Percentiles rank a stretch among this genome's conserved stretches.
Evolutionary conservation across 1,140 invertebrate species (phyloP).

Genomic region (Monochamus saltuarius): DNA sequence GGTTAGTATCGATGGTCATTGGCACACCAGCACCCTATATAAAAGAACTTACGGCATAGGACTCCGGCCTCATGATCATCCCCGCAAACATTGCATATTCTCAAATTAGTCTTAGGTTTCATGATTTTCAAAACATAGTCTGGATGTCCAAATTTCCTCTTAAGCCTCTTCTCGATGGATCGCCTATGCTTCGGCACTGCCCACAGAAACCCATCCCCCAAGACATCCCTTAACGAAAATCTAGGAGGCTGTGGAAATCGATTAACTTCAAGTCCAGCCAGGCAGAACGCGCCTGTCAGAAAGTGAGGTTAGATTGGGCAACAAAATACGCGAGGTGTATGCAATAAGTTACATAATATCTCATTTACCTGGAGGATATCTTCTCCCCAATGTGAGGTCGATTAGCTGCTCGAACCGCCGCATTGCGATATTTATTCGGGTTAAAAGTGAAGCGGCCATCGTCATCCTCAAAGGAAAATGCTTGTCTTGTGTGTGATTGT

Average conservation of each 20-base stretch:
- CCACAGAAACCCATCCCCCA: conserved; percentile 75
- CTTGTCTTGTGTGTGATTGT: conserved; percentile 5
- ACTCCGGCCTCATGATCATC: conserved; percentile 72
- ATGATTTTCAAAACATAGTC: conserved; percentile 68
- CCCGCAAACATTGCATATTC: conserved; percentile 77
- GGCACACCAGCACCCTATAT: neutral
- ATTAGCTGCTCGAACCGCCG: conserved; percentile 48
- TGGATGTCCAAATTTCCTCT: conserved; percentile 68
- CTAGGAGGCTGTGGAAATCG: conserved; percentile 16
- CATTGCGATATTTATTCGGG: conserved; percentile 43
- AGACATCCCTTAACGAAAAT: conserved; percentile 59
- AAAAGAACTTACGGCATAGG: conserved; percentile 72
- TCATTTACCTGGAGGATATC: conserved; percentile 54
- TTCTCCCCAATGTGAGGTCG: conserved; percentile 43
- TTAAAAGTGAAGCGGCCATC: conserved; percentile 37
- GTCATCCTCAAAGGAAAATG: conserved; percentile 1
- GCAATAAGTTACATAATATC: conserved; percentile 41
- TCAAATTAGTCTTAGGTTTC: conserved; percentile 70
- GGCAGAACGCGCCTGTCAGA: conserved; percentile 46
- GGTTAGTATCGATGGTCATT: too few species aligned
- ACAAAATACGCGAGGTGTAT: conserved; percentile 12
- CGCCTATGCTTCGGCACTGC: conserved; percentile 78
- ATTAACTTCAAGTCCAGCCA: conserved; percentile 43
- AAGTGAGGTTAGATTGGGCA: conserved; percentile 42
- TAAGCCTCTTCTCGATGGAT: conserved; percentile 70